A percentile compares a stretch with the other conserved stretches of the same genome.
phyloP scores from a whole-genome alignment of 2,113 vertebrate species.

The Odocoileus virginianus region DNA sequence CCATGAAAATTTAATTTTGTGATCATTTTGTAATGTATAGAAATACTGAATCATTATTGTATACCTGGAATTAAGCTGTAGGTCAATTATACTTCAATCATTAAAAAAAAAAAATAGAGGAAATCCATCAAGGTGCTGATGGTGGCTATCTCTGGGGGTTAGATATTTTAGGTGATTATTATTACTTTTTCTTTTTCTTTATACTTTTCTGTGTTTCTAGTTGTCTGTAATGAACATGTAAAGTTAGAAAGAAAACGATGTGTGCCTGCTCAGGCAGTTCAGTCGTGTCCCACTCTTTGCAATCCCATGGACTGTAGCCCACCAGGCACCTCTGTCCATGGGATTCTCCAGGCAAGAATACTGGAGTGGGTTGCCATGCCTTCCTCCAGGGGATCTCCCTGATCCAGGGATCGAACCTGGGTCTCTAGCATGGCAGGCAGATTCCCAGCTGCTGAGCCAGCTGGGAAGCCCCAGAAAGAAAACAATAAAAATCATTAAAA shows the following conservation, averaged over 20 bases:
- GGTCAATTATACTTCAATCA: neutral
- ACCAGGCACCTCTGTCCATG: neutral
- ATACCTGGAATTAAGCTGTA: neutral
- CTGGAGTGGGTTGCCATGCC: neutral
- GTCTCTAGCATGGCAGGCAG: neutral
- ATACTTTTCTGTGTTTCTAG: neutral
- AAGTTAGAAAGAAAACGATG: neutral
- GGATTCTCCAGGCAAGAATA: neutral
- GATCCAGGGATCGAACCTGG: neutral
- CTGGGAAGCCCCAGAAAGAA: too few species aligned
- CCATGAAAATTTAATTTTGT: neutral
- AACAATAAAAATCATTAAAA: too few species aligned
- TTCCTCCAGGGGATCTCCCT: neutral
- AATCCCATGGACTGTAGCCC: accelerated
- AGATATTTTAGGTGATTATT: neutral
- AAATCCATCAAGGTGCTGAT: neutral
- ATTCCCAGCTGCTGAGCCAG: too few species aligned
- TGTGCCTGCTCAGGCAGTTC: neutral
- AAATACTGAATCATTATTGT: neutral
- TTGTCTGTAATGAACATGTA: neutral
- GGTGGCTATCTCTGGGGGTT: neutral
- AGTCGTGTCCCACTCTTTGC: neutral
- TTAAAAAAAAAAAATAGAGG: neutral
- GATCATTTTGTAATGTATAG: neutral
- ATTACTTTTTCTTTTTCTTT: neutral